Evolutionary conservation across 2,888 invertebrate genomes (phyloP).

Genomic region (Limnephilus rhombicus): DNA sequence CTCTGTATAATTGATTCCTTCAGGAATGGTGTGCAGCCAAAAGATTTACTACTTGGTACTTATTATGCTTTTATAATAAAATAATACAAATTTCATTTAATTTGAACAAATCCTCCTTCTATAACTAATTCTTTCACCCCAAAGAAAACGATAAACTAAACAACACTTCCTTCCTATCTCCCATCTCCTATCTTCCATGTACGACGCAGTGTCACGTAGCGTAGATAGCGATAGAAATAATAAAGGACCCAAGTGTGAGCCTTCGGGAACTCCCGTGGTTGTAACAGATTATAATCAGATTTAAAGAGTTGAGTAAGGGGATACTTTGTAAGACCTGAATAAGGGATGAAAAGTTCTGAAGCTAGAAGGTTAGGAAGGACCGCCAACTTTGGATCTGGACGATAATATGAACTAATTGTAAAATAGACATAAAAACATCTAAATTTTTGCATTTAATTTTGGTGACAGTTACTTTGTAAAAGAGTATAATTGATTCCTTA

Average conservation of each 20-base stretch:
- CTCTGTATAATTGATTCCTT: no score
- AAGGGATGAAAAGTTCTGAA: not conserved
- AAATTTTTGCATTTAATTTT: no score
- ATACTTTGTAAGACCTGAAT: not conserved
- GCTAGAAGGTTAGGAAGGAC: not conserved
- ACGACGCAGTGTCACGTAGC: not conserved
- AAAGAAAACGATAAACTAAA: not conserved
- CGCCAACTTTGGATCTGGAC: not conserved
- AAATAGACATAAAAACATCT: no score
- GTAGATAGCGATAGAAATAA: not conserved
- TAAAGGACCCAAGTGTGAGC: not conserved
- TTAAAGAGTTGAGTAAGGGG: not conserved
- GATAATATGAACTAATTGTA: not conserved
- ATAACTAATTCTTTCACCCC: not conserved
- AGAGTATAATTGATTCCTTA: no score
- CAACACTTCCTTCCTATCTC: not conserved
- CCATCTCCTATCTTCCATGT: not conserved
- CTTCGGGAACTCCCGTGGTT: not conserved
- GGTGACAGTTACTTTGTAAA: no score
- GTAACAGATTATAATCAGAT: not conserved
- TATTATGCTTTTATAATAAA: no score
- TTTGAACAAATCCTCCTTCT: not conserved
- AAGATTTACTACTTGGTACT: no score
- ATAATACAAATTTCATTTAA: no score
- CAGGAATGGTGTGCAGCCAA: no score